Base-by-base conservation (phyloP, 2,113 vertebrate genomes). In the Alligator mississippiensis region DNA sequence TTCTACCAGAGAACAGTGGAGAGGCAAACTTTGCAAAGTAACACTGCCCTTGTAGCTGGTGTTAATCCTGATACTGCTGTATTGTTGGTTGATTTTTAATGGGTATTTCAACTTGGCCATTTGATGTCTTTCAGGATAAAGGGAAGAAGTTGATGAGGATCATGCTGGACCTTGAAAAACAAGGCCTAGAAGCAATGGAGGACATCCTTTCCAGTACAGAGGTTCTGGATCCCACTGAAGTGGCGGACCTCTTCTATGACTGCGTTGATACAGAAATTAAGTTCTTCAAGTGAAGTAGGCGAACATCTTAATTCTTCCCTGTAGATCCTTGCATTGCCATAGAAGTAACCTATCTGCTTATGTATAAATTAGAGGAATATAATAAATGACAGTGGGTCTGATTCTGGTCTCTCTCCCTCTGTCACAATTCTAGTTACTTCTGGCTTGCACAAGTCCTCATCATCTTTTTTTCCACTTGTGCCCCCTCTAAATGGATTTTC, bases 261-360 rank as follows among this genome's bases (percentile, higher is more conserved):
- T 98, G 98, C 95, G 98, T 98, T 75, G 98, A 98, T 93, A 98
- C 98, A 80, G 98, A 98, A 97, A 97, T 98, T 59, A 98, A 98
- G 90, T 98, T 98, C 98, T 98, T 98, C 96, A 98, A 98, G 96
- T 98, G 98, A 98, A 97, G 97, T 98, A 96, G 97, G 97, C 93
- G 10, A 80, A 82, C 54, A 30, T 70, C 91, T 75, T 5, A 68
- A 10, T 95, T 93, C 95, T 95, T 93, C 81, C 87, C 78, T 93
- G 95, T 85, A 92, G 78, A 87, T 92, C 76, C 30, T 85, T 76
- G 90, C 90, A 75, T 87, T 93, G 94, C 93, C 84, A 96, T 92
- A 90, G 83, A 81, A 85, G 80, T 68, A 90, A 79, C 63, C 88
- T 28, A 62, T 93, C 89, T 96, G 54, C 80, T 89, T 63, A 68